Evolutionary conservation across 2,888 invertebrate genomes (phyloP).

Genomic region (Melanargia galathea): DNA sequence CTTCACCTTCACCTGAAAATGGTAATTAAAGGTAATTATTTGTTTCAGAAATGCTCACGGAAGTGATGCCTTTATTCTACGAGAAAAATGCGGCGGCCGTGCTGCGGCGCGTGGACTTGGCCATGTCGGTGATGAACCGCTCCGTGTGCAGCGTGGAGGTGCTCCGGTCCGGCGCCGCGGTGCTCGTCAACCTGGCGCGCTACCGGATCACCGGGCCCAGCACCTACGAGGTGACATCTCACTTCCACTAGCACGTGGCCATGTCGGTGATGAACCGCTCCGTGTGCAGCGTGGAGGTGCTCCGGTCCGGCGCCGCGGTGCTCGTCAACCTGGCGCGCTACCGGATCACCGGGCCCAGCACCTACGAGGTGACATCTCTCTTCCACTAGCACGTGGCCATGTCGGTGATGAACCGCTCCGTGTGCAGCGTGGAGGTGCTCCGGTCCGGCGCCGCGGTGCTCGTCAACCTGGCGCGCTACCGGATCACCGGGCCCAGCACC

Average conservation of each 20-base stretch:
- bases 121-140: slow-evolving; percentile 78
- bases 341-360: slow-evolving; percentile 81
- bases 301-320: slow-evolving; percentile 79
- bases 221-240: slow-evolving; percentile 80
- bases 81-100: slow-evolving; percentile 58
- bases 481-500: slow-evolving; percentile 81
- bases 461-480: slow-evolving; percentile 85
- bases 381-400: slow-evolving; percentile 52
- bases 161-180: slow-evolving; percentile 76
- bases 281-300: slow-evolving; percentile 82
- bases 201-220: slow-evolving; percentile 82
- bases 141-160: slow-evolving; percentile 84
- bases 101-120: slow-evolving; percentile 63
- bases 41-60: slow-evolving; percentile 68
- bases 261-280: slow-evolving; percentile 81
- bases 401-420: slow-evolving; percentile 80
- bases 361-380: slow-evolving; percentile 78
- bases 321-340: slow-evolving; percentile 86
- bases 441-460: slow-evolving; percentile 81
- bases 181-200: slow-evolving; percentile 86
- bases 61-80: slow-evolving; percentile 74
- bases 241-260: slow-evolving; percentile 44
- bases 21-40: slow-evolving; percentile 10
- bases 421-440: slow-evolving; percentile 82
- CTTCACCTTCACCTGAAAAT: too few relatives aligned